Evolutionary conservation across 2,888 invertebrate genomes (phyloP).

Genomic region (Charanyca ferruginea): DNA sequence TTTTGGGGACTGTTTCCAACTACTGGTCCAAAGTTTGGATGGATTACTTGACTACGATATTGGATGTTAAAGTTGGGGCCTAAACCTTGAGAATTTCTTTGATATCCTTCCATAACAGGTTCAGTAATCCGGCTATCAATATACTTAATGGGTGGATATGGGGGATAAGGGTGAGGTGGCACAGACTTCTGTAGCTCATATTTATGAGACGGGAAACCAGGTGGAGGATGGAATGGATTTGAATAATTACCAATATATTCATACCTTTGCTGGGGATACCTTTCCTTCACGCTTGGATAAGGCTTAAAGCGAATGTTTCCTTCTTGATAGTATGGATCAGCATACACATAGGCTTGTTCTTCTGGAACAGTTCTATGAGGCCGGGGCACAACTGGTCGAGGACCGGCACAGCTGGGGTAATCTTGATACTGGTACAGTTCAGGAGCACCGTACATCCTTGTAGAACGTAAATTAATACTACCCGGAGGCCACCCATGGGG

Average conservation of each 20-base stretch:
- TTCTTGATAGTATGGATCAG: slow-evolving; percentile 82
- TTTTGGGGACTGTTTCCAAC: slow-evolving; percentile 80
- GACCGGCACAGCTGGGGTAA: slow-evolving; percentile 80
- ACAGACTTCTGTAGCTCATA: slow-evolving; percentile 83
- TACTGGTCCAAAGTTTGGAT: slow-evolving; percentile 80
- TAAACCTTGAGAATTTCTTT: slow-evolving; percentile 78
- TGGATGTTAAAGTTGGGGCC: slow-evolving; percentile 74
- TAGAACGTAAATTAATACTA: slow-evolving; percentile 76
- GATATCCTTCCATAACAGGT: slow-evolving; percentile 81
- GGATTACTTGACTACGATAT: slow-evolving; percentile 82
- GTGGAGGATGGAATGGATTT: slow-evolving; percentile 81
- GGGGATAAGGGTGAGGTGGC: slow-evolving; percentile 78
- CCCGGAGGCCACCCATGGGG: slow-evolving; percentile 79
- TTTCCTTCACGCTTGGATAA: slow-evolving; percentile 84
- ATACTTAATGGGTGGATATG: slow-evolving; percentile 84
- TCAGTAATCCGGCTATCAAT: slow-evolving; percentile 82
- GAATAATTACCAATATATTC: slow-evolving; percentile 85
- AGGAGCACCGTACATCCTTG: slow-evolving; percentile 79
- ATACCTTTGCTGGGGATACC: slow-evolving; percentile 86
- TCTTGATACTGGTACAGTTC: slow-evolving; percentile 85
- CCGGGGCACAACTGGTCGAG: slow-evolving; percentile 78
- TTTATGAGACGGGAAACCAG: slow-evolving; percentile 79
- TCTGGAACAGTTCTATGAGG: slow-evolving; percentile 79
- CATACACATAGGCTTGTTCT: slow-evolving; percentile 79
- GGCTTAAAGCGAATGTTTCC: slow-evolving; percentile 85